Evolutionary conservation across 2,888 invertebrate species (phyloP), one percentile per base, ranked within the genome.

Genomic region (Latrodectus elegans): DNA sequence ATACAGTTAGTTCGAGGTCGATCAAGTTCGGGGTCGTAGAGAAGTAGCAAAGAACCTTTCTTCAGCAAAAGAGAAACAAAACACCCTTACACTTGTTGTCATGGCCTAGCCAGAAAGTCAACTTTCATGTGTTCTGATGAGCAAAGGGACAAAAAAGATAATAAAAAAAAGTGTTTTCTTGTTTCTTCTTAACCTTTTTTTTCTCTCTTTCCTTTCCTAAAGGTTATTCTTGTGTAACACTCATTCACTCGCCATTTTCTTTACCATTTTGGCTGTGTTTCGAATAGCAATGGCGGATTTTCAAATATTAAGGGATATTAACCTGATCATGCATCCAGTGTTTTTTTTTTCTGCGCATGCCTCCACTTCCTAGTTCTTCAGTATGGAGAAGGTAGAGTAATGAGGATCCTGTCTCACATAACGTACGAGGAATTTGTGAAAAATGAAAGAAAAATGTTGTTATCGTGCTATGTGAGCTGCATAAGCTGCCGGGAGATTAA

Each of bases 11-110:
- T 85, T 85, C 85, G 79, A 75, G 85, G 85, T 85, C 79, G 79
- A 53, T 49, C 74, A 79, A 85, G 85, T 85, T 85, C 85, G 85
- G 75, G 85, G 82, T 82, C 82, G 75, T 49, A 75, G 74, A 55
- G 68, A 82, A 74, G 55, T 68, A 49, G n/a, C 22, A 68, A n/a
- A 68, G 51, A 70, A 49, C 49, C 68, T 67, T 78, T 68, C 10
- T 52, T 49, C 17, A 64, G 78, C 60, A 73, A 75, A 49, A 77
- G 73, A 52, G 60, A 26, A 49, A 49, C 22, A 51, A 77, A 81
- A 68, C 73, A 74, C 81, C 73, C 75, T 75, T 65, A 67, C 38
- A 55, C 73, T 60, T 17, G 73, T 73, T 78, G 73, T 72, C 17
- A 72, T 53, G 55, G 75, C 22, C 38, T 10, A 82, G 82, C 70